phyloP scores from a whole-genome alignment of 53 echinoderm and acorn worm species.

The Pentamera pediparva region DNA sequence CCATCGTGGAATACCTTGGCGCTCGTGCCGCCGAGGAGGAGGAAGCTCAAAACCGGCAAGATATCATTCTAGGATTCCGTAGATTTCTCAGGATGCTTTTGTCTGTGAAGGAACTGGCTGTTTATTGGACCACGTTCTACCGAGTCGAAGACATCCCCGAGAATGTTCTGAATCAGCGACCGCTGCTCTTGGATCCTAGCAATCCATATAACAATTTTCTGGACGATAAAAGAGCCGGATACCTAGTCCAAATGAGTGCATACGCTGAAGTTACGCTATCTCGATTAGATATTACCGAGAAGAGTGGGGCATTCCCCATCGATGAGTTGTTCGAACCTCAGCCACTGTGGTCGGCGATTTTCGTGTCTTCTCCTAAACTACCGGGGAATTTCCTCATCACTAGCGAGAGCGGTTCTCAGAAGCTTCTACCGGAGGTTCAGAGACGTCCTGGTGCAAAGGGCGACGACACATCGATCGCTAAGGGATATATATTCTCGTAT shows the following conservation, averaged over 20 bases:
- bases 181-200: constrained; percentile 13
- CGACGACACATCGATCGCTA: neutral
- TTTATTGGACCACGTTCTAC: neutral
- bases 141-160: neutral
- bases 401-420: no score
- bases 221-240: neutral
- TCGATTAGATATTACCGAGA: neutral
- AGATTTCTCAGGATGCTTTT: neutral
- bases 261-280: neutral
- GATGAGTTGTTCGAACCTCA: constrained; percentile 3
- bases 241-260: neutral
- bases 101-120: neutral
- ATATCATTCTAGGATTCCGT: neutral
- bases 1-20: constrained; percentile 32
- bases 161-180: neutral
- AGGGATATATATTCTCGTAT: neutral
- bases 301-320: neutral
- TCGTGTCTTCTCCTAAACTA: no score
- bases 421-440: neutral
- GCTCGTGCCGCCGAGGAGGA: constrained; percentile 11
- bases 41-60: neutral
- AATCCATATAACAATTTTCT: constrained; percentile 26
- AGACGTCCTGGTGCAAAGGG: neutral
- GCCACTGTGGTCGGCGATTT: neutral
- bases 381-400: no score